Evolutionary conservation across 2,113 vertebrate genomes (phyloP), one percentile per base, ranked within the genome.

Genomic region (Lophura nycthemera): DNA sequence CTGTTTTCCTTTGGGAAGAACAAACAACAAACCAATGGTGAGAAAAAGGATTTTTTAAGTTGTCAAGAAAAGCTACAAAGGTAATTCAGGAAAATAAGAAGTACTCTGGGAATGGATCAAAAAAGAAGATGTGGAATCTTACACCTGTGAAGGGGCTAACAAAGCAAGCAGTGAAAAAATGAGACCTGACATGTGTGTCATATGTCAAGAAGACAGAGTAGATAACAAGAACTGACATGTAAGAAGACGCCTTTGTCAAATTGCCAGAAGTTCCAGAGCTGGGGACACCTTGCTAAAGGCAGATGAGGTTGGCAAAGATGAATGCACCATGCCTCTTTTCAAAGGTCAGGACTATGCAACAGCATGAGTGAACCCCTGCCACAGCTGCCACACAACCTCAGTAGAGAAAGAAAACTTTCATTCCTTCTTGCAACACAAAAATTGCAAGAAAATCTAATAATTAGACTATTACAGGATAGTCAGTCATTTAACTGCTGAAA

Each of bases 391-490:
- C 52, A 25, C 43, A 63, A 30, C 27, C 36, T 47, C 75, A 65
- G 57, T n/a, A 57, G 75, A 69, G 79, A 83, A 88, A 72, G 57
- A 57, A 88, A 92, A 82, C 16, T 65, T 83, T 43, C 36, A 40
- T 83, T 92, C 54, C 76, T 88, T 83, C 30, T 48, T 75, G n/a
- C 40, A 91, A 89, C 27, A 50, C 34, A 91, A 95, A 95, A 96
- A 83, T 52, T 83, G 85, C 88, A 91, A 65, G 18, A 65, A 86
- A 95, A 93, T 73, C 89, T 88, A 95, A 95, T 93, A 95, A 95
- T 97, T 95, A 96, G 89, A 88, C 89, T 69, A 91, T 96, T 95
- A 92, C 83, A 88, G 27, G 69, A 86, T 94, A 95, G 91, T 95
- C 87, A 95, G 11, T 95, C 94, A 94, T 95, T 87, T 96, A 91